These are phyloP conservation scores for Pampus argenteus DNA, from an alignment of 2,797 vertebrate genomes.

Conservation along the genomic window DNA sequence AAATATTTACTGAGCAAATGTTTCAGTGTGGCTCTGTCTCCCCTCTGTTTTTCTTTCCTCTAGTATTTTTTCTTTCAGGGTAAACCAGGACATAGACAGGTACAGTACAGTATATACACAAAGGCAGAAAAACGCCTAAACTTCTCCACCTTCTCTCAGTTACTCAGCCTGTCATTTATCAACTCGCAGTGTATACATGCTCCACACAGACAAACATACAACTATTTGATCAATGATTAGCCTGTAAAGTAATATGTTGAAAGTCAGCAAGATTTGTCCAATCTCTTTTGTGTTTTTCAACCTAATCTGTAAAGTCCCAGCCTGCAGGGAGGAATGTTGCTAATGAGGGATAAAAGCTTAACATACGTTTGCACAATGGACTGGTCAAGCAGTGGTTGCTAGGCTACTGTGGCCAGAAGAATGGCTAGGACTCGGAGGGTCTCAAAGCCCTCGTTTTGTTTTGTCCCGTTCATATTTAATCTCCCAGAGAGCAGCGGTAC, in stretches of 20 bases:
- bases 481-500: conserved; percentile 83
- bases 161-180: conserved; percentile 67
- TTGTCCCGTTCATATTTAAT: conserved; percentile 89
- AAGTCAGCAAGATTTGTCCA: conserved; percentile 87
- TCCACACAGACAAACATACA: conserved; percentile 70
- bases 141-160: conserved; percentile 45
- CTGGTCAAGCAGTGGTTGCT: conserved; percentile 88
- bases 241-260: conserved; percentile 85
- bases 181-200: conserved; percentile 68
- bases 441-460: conserved; percentile 88
- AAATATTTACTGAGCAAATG: conserved; percentile 12
- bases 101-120: conserved; percentile 10
- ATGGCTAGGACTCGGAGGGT: conserved; percentile 83
- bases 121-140: conserved; percentile 36
- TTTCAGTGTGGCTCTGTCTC: background rate
- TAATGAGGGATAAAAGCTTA: conserved; percentile 88
- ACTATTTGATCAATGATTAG: conserved; percentile 84
- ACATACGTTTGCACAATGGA: conserved; percentile 86
- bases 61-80: conserved; percentile 1
- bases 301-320: conserved; percentile 90
- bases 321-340: conserved; percentile 84
- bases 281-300: conserved; percentile 84
- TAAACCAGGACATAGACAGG: conserved; percentile 37
- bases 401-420: conserved; percentile 87
- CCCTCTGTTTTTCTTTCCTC: background rate